Evolutionary conservation across 2,113 vertebrate species (phyloP).

Genomic region (Hippocampus barbouri): DNA sequence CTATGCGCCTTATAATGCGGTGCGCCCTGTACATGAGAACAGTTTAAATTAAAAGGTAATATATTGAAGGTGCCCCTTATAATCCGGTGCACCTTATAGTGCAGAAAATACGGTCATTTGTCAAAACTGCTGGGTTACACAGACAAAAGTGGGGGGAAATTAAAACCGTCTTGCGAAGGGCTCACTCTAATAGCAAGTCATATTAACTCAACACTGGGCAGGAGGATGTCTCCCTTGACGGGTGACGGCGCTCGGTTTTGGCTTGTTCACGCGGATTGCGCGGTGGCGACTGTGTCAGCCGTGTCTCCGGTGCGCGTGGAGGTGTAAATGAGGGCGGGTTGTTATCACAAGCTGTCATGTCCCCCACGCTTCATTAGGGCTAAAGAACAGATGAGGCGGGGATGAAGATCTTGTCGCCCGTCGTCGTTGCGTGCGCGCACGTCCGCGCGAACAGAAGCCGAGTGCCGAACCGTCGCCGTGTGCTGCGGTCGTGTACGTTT

Average conservation of each 20-base stretch:
- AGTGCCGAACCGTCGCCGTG: too few species aligned
- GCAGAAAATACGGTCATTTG: too few species aligned
- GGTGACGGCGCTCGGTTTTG: slow-evolving; percentile 53
- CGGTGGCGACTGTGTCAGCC: slow-evolving; percentile 5
- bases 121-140: not conserved
- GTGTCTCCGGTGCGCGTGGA: slow-evolving; percentile 18
- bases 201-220: not conserved
- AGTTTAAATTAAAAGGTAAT: too few species aligned
- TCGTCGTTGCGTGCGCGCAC: too few species aligned
- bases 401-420: too few species aligned
- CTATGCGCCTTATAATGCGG: too few species aligned
- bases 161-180: too few species aligned
- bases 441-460: slow-evolving; percentile 18
- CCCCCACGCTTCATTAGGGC: slow-evolving; percentile 43
- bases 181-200: too few species aligned
- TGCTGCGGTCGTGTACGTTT: too few species aligned
- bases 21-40: too few species aligned
- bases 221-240: slow-evolving; percentile 49
- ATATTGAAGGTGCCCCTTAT: too few species aligned
- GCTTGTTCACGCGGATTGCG: slow-evolving; percentile 16
- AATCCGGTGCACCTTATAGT: too few species aligned
- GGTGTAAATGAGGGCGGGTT: slow-evolving; percentile 44
- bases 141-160: not conserved
- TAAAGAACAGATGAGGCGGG: slow-evolving; percentile 20
- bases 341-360: slow-evolving; percentile 47